Conservation (phyloP, 2,888 invertebrate species). For the Epistrophella euchroma region DNA sequence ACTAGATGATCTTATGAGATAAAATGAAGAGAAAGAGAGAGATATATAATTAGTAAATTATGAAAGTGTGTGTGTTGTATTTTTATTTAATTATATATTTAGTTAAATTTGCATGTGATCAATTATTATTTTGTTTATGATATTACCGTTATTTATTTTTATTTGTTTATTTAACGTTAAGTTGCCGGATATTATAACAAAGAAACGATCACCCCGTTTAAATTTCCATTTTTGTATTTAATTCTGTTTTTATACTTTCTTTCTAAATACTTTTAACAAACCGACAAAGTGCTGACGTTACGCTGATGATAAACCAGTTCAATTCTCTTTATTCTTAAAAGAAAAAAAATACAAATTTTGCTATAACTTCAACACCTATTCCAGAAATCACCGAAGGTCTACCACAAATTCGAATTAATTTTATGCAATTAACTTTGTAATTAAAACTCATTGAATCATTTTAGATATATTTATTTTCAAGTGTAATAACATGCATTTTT, state of each 20-base stretch:
- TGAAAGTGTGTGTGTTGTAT: slow-evolving; percentile 10
- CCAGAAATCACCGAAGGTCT: too few species aligned
- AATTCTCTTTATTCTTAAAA: too few species aligned
- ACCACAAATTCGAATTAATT: too few species aligned
- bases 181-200: not conserved
- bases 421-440: too few species aligned
- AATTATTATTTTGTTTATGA: not conserved
- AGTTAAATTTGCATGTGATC: not conserved
- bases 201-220: not conserved
- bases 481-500: too few species aligned
- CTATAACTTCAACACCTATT: too few species aligned
- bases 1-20: slow-evolving; percentile 49
- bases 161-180: not conserved
- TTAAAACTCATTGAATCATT: too few species aligned
- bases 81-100: slow-evolving; percentile 4
- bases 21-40: slow-evolving; percentile 14
- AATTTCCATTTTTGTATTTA: not conserved
- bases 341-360: too few species aligned
- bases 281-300: not conserved
- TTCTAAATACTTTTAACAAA: not conserved
- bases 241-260: not conserved
- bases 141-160: not conserved
- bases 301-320: not conserved
- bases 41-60: slow-evolving; percentile 18
- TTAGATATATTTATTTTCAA: too few species aligned